Percentiles rank a stretch among this genome's conserved stretches.
These are phyloP conservation scores for Herpailurus yagouaroundi DNA, from an alignment of 2,113 vertebrate species.

Conservation along the genomic window DNA sequence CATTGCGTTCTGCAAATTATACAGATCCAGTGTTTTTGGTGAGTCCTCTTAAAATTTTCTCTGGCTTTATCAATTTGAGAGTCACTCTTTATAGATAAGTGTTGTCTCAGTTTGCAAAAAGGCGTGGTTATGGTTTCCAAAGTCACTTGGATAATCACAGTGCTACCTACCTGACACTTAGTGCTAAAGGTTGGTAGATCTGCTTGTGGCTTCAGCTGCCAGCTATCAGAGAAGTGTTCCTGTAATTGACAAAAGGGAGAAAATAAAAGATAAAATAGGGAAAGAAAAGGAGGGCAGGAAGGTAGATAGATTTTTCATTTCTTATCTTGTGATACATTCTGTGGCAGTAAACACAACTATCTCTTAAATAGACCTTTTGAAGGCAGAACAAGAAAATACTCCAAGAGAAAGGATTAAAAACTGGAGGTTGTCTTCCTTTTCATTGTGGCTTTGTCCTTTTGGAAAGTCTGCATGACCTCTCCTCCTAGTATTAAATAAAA, in stretches of 20 bases:
- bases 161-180: not conserved
- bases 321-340: slow-evolving; percentile 72
- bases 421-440: not conserved
- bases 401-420: slow-evolving; percentile 26
- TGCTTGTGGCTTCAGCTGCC: not conserved
- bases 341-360: not conserved
- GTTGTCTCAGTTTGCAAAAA: slow-evolving; percentile 15
- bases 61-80: slow-evolving; percentile 12
- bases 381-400: slow-evolving; percentile 35
- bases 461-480: slow-evolving; percentile 25
- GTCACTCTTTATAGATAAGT: not conserved
- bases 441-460: slow-evolving; percentile 42
- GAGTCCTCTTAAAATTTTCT: slow-evolving; percentile 38
- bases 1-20: not conserved
- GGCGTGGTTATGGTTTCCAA: not conserved
- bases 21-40: not conserved
- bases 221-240: not conserved
- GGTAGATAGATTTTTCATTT: slow-evolving; percentile 66
- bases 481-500: slow-evolving; percentile 51
- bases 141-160: slow-evolving; percentile 47
- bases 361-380: slow-evolving; percentile 31
- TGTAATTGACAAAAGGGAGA: slow-evolving; percentile 58
- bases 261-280: slow-evolving; percentile 66
- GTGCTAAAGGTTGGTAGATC: not conserved
- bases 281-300: not conserved